Evolutionary conservation across 2,797 vertebrate genomes (phyloP), one percentile per base, ranked within the genome.

Genomic region (Liasis olivaceus): DNA sequence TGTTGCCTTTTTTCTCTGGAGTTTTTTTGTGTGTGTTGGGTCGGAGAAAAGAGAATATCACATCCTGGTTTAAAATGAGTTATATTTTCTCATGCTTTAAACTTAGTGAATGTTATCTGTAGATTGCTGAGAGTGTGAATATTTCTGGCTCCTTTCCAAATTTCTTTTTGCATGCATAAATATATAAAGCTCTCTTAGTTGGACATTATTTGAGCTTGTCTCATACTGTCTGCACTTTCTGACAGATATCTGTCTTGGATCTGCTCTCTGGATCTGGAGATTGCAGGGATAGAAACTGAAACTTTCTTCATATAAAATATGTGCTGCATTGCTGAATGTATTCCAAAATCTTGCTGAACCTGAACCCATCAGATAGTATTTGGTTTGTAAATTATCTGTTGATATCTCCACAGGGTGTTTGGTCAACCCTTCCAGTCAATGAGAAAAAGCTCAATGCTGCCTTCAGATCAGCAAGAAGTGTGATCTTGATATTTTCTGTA

Each of bases 381-480:
- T 24, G 47, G 42, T 89, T 86, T 89, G 60, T 92, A 66, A 51
- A 17, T 66, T 58, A 59, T 66, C 2, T 63, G 5, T 17, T 31
- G n/a, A 92, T 89, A 59, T 94, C 92, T 93, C 31, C 90, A 5
- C 94, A 99, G 99, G 99, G 99, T 11, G 99, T 99, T 26, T 99
- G 99, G 99, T 99, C 99, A 0, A 99, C 99, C 0, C 98, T 99
- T 92, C 99, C 99, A 0, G 99, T 99, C 59, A 99, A 99, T 9
- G 99, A 99, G 97, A 99, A 99, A 97, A 99, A 99, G 96, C 98
- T 99, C 95, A 99, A 99, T 62, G 97, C 98, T 20, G 99, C 99
- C 1, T 99, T 99, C 95, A 98, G 99, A 91, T 98, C 99, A 4
- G 98, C 99, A 3, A 98, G 98, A 72, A 99, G 99, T n/a, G 99